Evolutionary conservation across 1,140 invertebrate species (phyloP), one percentile per base, ranked within the genome.

Genomic region (Cydia splendana): DNA sequence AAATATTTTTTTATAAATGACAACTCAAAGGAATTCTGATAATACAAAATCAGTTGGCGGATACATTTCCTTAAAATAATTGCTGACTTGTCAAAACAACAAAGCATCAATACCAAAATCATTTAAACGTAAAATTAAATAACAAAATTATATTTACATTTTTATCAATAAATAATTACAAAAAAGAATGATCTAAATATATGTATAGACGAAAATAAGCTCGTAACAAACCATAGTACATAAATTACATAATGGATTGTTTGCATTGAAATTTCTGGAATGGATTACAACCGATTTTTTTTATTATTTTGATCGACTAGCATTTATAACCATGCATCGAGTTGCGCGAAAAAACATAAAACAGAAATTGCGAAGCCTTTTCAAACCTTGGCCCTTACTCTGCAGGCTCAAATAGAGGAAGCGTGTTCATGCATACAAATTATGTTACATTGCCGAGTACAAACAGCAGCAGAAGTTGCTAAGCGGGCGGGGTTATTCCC

Each of bases 141-240:
- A 92, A 92, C 89, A 92, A 92, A 91, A 88, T 87, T 83, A 90
- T 91, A 92, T 92, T 80, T 91, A 92, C 89, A 92, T 87, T 91
- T 71, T 89, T 88, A 89, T 82, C 80, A 91, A 91, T 92, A 92
- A 92, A 92, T 92, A 89, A 90, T 91, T 85, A 89, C 88, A 88
- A 86, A 82, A 78, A 48, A 48, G 78, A 81, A 81, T 28, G 48
- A 74, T 74, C 18, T 74, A 45, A 77, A 78, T 76, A 76, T 77
- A 77, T 81, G 80, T 62, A 84, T 85, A 84, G 18, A 51, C 65
- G 51, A 51, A 20, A 76, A 80, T 78, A 82, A 80, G 81, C 28
- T 87, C 84, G 85, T 86, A 88, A 87, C 84, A 80, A 86, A 84
- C 77, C 82, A 82, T 71, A 78, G 75, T 81, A 79, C 4, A 76